These are phyloP conservation scores for Pterocles gutturalis DNA, from an alignment of 2,113 vertebrate genomes.

Conservation along the genomic window DNA sequence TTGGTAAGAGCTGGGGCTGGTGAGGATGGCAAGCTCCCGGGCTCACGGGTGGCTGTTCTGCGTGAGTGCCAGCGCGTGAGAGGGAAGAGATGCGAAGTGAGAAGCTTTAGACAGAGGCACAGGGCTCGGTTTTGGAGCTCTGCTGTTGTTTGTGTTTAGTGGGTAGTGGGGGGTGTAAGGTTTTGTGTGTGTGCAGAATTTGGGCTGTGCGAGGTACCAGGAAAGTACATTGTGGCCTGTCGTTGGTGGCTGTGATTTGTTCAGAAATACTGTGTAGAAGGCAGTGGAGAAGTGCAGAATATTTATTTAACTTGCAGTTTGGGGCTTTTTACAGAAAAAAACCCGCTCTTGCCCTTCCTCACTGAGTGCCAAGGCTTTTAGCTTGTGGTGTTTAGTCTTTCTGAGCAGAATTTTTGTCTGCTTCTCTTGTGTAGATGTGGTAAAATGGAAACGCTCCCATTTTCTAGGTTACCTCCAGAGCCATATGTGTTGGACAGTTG, in stretches of 20 bases:
- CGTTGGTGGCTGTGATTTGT: not conserved
- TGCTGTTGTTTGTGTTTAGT: not conserved
- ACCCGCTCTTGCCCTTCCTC: not conserved
- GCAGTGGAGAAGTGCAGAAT: not conserved
- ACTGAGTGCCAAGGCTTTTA: not conserved
- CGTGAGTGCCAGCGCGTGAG: fast-evolving
- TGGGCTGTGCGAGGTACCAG: not conserved
- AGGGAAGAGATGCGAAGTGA: fast-evolving
- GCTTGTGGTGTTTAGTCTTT: not conserved
- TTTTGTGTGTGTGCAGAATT: not conserved
- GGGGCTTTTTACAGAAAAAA: not conserved
- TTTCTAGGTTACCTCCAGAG: not conserved
- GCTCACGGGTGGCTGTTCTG: not conserved
- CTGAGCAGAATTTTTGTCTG: not conserved
- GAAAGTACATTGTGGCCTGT: not conserved
- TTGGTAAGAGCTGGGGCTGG: not conserved
- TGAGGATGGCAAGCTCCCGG: not conserved
- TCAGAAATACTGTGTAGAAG: not conserved
- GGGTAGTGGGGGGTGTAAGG: fast-evolving
- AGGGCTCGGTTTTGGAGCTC: not conserved
- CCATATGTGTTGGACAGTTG: not conserved
- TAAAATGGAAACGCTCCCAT: not conserved
- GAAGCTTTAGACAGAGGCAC: not conserved
- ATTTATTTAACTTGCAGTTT: not conserved
- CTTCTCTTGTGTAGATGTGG: not conserved